A percentile compares a stretch with the other conserved stretches of the same genome.
Evolutionary conservation across 2,888 invertebrate genomes (phyloP).

Genomic region (Cryptops parisi): DNA sequence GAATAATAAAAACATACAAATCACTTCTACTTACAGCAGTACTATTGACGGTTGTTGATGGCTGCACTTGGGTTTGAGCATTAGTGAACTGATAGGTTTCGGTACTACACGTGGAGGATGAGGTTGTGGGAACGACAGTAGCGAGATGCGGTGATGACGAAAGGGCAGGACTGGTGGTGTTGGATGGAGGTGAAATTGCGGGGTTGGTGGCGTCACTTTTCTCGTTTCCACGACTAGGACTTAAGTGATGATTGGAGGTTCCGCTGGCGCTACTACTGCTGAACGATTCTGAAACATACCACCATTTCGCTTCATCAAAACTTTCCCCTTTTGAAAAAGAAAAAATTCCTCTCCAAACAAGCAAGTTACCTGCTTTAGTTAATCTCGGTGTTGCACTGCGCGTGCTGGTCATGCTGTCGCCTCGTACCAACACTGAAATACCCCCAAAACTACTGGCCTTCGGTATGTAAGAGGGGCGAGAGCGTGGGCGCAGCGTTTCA

Average conservation of each 20-base stretch:
- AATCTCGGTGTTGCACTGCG: slow-evolving; percentile 47
- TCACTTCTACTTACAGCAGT: neutral
- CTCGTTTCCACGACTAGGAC: slow-evolving; percentile 6
- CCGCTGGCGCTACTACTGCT: slow-evolving; percentile 8
- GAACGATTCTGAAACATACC: slow-evolving; percentile 14
- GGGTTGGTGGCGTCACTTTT: slow-evolving; percentile 2
- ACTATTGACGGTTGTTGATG: neutral
- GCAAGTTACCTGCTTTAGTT: slow-evolving; percentile 53
- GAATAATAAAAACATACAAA: too few species aligned
- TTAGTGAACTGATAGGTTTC: neutral
- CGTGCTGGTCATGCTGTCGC: slow-evolving; percentile 50
- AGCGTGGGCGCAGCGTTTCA: slow-evolving; percentile 35
- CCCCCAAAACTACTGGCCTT: slow-evolving; percentile 66
- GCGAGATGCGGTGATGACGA: neutral
- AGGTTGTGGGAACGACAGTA: neutral
- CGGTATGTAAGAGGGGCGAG: slow-evolving; percentile 43
- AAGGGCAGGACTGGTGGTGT: neutral
- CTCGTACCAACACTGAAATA: slow-evolving; percentile 38
- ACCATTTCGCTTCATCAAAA: too few species aligned
- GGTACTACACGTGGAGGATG: too few species aligned
- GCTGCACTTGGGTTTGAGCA: neutral
- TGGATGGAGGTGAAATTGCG: neutral
- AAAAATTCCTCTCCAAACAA: neutral
- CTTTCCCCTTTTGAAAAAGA: neutral
- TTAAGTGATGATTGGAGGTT: slow-evolving; percentile 8